Conservation (phyloP, 2,113 vertebrate species). For the Argyrosomus japonicus region DNA sequence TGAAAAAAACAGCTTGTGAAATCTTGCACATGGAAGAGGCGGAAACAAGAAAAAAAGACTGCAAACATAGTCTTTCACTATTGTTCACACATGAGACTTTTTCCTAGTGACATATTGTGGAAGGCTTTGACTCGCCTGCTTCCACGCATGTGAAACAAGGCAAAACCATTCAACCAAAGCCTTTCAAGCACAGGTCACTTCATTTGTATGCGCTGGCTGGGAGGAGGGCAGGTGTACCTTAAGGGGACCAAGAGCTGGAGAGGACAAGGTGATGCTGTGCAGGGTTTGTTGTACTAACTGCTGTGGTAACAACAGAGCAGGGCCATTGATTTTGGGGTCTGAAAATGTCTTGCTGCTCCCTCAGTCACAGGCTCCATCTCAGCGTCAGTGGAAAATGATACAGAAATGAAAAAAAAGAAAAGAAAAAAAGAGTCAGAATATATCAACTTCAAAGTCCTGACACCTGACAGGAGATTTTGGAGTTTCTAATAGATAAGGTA, state of each 20-base stretch:
- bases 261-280: slow-evolving; percentile 28
- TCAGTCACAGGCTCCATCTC: slow-evolving; percentile 5
- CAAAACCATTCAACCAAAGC: slow-evolving; percentile 37
- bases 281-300: slow-evolving; percentile 32
- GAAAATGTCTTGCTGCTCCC: slow-evolving; percentile 9
- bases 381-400: slow-evolving; percentile 1
- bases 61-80: slow-evolving; percentile 1
- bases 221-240: slow-evolving; percentile 9
- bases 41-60: not conserved
- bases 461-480: slow-evolving; percentile 11
- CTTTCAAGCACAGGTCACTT: slow-evolving; percentile 6
- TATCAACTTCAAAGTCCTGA: slow-evolving; percentile 6
- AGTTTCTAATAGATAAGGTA: slow-evolving; percentile 12
- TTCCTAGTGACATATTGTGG: not conserved
- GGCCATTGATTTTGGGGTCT: slow-evolving; percentile 27
- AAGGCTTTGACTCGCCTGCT: slow-evolving; percentile 15
- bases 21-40: slow-evolving; percentile 8
- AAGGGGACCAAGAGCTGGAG: slow-evolving; percentile 20
- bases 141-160: slow-evolving; percentile 25
- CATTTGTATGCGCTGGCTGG: slow-evolving; percentile 22
- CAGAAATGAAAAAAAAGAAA: not conserved
- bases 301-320: slow-evolving; percentile 12
- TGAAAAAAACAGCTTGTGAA: slow-evolving; percentile 49
- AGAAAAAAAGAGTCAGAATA: not conserved
- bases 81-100: slow-evolving; percentile 19